Conservation (phyloP, 1,140 invertebrate species). For the Drosophila teissieri region DNA sequence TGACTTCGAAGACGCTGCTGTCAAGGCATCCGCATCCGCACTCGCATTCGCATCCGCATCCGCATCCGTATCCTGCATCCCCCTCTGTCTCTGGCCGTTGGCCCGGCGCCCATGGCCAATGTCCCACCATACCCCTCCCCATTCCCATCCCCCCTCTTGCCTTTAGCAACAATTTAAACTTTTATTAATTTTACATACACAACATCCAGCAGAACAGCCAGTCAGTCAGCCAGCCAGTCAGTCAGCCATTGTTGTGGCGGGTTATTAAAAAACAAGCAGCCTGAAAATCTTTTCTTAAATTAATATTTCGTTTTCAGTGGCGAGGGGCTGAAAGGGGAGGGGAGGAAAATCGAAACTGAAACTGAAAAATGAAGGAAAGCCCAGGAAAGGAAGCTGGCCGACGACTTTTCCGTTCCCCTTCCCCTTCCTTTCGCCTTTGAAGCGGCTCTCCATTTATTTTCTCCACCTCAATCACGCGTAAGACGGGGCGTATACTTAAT, state of each 20-base stretch:
- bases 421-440: constrained; percentile 45
- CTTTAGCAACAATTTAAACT: constrained; percentile 79
- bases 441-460: constrained; percentile 69
- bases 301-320: constrained; percentile 57
- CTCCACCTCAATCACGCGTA: constrained; percentile 7
- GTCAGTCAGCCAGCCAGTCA: constrained; percentile 1
- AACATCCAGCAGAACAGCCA: constrained; percentile 6
- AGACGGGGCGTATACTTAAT: constrained; percentile 12
- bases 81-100: constrained; percentile 16
- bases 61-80: not conserved
- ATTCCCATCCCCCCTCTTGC: not conserved
- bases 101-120: constrained; percentile 42
- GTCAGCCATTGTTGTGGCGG: constrained; percentile 59
- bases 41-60: constrained; percentile 12
- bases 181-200: constrained; percentile 77
- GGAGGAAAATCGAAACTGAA: constrained; percentile 35
- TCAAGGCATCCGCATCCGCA: constrained; percentile 30
- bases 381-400: constrained; percentile 42
- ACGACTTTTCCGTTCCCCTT: constrained; percentile 61
- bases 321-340: no score
- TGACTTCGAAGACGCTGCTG: constrained; percentile 39
- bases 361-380: constrained; percentile 40
- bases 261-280: constrained; percentile 78
- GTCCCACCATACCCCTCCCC: constrained; percentile 12
- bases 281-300: constrained; percentile 74